Base-by-base conservation (phyloP, 2,888 invertebrate species). In the Heliconius aoede region DNA sequence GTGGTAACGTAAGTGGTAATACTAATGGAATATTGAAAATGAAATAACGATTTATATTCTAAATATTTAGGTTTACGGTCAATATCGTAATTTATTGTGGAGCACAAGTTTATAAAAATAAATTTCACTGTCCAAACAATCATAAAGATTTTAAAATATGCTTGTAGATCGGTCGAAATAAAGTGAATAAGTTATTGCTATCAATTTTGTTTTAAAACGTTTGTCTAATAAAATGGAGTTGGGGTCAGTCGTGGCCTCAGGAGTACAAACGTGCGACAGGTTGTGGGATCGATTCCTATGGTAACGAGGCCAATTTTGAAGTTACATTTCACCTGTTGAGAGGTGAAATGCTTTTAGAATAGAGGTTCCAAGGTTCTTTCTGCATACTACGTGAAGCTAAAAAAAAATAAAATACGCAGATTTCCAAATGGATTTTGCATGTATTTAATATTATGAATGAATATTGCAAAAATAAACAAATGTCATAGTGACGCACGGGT, bases 141-240 rank as follows among this genome's bases (percentile, higher is more conserved):
- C n/a, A 24, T 69, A 69, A 69, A 69, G 55, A 55, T 69, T 69
- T 24, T 69, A 69, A 51, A 55, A 55, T 69, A 69, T n/a, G n/a
- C n/a, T n/a, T n/a, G n/a, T 69, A 21, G 11, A 68, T 68, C 68
- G 13, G 0, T 55, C 3, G 30, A 30, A 69, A 30, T 69, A 69
- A 69, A 69, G n/a, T 18, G 8, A 24, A 55, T 55, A 55, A 69
- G 24, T 55, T 55, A 24, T 69, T 30, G 24, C 55, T n/a, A 55
- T 68, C 7, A 30, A 15, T n/a, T 51, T 30, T 55, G 69, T 55
- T n/a, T 15, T 55, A 15, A 30, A 55, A 8, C 4, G 32, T 15
- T 55, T 13, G 24, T 32, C n/a, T 55, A 69, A 55, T 68, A 46
- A 46, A 46, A 21, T 46, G 46, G 46, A 46, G 7, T 46, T 5